A percentile compares a stretch with the other conserved stretches of the same genome.
Evolutionary conservation across 2,113 vertebrate species (phyloP).

Genomic region (Echinops telfairi): DNA sequence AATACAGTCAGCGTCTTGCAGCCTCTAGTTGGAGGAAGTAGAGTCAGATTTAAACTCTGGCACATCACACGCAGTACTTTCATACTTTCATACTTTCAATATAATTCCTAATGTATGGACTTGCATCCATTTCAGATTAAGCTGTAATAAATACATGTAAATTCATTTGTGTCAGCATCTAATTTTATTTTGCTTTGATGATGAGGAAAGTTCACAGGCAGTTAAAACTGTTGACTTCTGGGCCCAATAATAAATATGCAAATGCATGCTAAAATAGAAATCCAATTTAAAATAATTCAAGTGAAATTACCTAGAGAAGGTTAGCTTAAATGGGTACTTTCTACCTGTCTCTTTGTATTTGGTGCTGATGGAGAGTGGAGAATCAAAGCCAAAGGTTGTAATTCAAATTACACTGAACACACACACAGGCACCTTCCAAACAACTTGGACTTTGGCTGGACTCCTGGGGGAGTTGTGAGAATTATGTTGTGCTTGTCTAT

Average conservation of each 20-base stretch:
- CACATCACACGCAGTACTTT: not conserved
- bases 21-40: not conserved
- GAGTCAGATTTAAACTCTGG: not conserved
- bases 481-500: not conserved
- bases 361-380: not conserved
- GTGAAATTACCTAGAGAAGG: constrained; percentile 62
- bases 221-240: constrained; percentile 66
- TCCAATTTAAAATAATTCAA: constrained; percentile 69
- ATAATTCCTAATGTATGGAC: constrained; percentile 30
- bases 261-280: constrained; percentile 52
- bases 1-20: not conserved
- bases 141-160: constrained; percentile 44
- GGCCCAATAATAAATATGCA: constrained; percentile 55
- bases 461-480: not conserved
- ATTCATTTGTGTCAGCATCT: constrained; percentile 58
- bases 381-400: constrained; percentile 28
- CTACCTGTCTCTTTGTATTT: constrained; percentile 54
- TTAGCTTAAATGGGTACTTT: constrained; percentile 29
- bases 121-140: constrained; percentile 56
- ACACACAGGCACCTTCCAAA: not conserved
- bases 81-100: not conserved
- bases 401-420: not conserved
- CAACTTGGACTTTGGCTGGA: not conserved
- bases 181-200: constrained; percentile 64
- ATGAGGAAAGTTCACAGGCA: constrained; percentile 48